Evolutionary conservation across 2,113 vertebrate species (phyloP).

Genomic region (Pycnonotus jocosus): DNA sequence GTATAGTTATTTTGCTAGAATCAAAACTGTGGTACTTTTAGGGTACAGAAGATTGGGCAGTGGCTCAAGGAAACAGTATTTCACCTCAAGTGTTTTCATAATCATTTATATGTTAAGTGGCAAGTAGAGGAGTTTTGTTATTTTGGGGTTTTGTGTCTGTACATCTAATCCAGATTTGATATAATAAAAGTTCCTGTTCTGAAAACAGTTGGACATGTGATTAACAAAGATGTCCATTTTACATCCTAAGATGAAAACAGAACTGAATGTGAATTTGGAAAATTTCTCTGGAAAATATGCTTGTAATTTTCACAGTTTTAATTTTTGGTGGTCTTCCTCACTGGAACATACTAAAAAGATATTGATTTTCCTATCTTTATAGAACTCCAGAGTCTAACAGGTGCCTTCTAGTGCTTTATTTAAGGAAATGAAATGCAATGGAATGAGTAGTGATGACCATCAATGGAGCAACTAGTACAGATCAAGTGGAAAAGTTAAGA

Average conservation of each 20-base stretch:
- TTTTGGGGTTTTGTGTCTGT: neutral
- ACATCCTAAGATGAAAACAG: neutral
- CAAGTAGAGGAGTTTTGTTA: neutral
- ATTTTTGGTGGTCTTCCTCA: neutral
- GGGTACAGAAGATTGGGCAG: neutral
- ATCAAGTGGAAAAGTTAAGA: neutral
- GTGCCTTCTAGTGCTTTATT: neutral
- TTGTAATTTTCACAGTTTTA: neutral
- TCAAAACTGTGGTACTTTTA: neutral
- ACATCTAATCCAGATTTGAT: neutral
- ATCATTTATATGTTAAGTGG: neutral
- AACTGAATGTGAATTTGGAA: neutral
- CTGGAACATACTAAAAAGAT: neutral
- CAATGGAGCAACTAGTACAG: neutral
- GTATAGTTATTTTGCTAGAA: conserved; percentile 1
- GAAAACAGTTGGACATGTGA: neutral
- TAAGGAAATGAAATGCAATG: neutral
- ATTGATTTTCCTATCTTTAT: neutral
- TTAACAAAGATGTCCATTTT: neutral
- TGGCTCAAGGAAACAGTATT: conserved; percentile 11
- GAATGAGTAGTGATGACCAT: neutral
- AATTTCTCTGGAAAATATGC: neutral
- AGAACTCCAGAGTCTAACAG: neutral
- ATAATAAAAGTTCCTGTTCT: neutral
- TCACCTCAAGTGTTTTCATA: neutral